phyloP scores from a whole-genome alignment of 2,888 invertebrate species.

The Eupeodes luniger region DNA sequence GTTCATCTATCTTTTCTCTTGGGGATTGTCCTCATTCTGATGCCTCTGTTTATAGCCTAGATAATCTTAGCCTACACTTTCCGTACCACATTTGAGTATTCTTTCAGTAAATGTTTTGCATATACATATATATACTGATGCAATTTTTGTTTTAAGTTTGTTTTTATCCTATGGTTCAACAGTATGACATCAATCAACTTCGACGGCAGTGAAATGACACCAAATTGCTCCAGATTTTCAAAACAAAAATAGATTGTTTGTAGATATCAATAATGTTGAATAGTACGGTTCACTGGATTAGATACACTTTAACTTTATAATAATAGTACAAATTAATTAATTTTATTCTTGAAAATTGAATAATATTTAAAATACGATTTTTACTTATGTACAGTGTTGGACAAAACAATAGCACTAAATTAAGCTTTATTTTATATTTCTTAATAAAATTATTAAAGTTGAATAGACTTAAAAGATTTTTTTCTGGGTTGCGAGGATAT shows the following conservation, averaged over 20 bases:
- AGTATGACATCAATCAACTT: constrained; percentile 61
- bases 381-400: too few relatives aligned
- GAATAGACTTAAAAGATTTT: too few relatives aligned
- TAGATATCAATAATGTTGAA: background rate
- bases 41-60: background rate
- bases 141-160: background rate
- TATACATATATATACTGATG: background rate
- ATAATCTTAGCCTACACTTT: constrained; percentile 18
- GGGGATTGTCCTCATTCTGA: constrained; percentile 25
- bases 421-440: too few relatives aligned
- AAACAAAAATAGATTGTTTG: constrained; percentile 39
- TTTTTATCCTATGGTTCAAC: constrained; percentile 22
- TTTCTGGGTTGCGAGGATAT: too few relatives aligned
- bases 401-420: too few relatives aligned
- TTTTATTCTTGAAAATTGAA: too few relatives aligned
- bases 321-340: too few relatives aligned
- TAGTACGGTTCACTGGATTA: background rate
- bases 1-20: constrained; percentile 39
- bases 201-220: constrained; percentile 56
- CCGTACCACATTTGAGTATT: constrained; percentile 16
- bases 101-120: constrained; percentile 10
- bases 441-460: too few relatives aligned
- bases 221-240: constrained; percentile 54
- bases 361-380: too few relatives aligned
- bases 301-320: background rate